Percentiles rank a stretch among this genome's conserved stretches.
Evolutionary conservation across 1,140 invertebrate species (phyloP).

Genomic region (Scylla paramamosain): DNA sequence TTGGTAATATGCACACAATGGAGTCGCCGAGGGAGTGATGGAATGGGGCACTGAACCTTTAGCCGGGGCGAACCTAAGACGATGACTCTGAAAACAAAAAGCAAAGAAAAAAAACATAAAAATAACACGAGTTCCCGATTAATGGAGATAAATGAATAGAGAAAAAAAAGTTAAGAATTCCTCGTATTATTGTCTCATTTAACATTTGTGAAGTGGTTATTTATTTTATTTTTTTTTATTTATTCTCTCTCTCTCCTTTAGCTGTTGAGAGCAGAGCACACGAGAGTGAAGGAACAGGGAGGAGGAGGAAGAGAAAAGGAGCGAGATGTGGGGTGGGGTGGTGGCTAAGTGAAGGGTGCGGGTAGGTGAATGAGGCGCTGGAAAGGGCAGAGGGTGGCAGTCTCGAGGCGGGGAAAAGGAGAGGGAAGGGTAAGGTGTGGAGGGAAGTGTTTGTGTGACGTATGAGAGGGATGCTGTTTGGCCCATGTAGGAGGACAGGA

Average conservation of each 20-base stretch:
- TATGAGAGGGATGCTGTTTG: neutral
- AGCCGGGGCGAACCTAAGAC: neutral
- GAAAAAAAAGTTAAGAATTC: neutral
- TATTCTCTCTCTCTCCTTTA: neutral
- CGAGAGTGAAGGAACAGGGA: neutral
- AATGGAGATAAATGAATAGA: neutral
- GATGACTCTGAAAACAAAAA: neutral
- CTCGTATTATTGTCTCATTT: neutral
- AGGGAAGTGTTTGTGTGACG: neutral
- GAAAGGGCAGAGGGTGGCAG: neutral
- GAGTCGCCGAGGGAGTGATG: neutral
- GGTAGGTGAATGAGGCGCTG: constrained; percentile 1
- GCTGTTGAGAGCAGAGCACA: neutral
- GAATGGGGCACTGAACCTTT: neutral
- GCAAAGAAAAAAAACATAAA: neutral
- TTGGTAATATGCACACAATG: constrained; percentile 51
- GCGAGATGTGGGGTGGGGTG: neutral
- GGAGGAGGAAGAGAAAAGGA: neutral
- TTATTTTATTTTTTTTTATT: neutral
- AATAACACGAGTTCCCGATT: too few relatives aligned
- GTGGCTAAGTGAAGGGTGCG: neutral
- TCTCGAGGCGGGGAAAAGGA: neutral
- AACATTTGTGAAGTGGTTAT: neutral
- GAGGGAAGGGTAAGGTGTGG: neutral
- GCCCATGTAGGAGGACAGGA: neutral